These are phyloP conservation scores for Zapornia atra DNA, from an alignment of 2,113 vertebrate species.

Conservation along the genomic window DNA sequence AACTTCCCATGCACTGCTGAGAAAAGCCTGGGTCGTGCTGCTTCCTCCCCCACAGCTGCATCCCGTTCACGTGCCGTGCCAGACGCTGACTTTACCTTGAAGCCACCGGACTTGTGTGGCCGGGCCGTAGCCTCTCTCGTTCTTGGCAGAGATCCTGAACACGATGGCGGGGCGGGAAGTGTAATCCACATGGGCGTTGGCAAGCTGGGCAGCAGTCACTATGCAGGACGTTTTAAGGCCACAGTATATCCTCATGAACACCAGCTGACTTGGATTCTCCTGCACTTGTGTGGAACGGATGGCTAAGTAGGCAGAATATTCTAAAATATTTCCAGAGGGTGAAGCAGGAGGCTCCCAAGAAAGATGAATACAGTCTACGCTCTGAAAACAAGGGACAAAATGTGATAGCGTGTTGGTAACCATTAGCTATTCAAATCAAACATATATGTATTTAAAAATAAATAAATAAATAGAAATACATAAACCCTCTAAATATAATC, in stretches of 20 bases:
- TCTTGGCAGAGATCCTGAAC: slow-evolving; percentile 96
- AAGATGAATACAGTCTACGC: slow-evolving; percentile 90
- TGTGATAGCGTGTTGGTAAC: not conserved
- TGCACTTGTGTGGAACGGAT: slow-evolving; percentile 86
- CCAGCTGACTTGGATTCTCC: slow-evolving; percentile 84
- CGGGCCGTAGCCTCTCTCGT: slow-evolving; percentile 95
- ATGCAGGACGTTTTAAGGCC: slow-evolving; percentile 91
- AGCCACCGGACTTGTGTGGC: slow-evolving; percentile 98
- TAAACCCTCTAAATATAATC: not conserved
- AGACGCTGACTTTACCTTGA: slow-evolving; percentile 82
- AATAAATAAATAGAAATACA: not conserved
- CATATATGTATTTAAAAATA: not conserved
- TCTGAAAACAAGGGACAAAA: slow-evolving; percentile 72
- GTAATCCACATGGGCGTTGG: slow-evolving; percentile 92
- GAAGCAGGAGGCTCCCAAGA: slow-evolving; percentile 96
- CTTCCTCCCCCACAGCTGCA: not conserved
- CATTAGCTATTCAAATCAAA: not conserved
- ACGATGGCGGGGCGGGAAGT: slow-evolving; percentile 91
- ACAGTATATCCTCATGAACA: slow-evolving; percentile 95
- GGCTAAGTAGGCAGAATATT: slow-evolving; percentile 96
- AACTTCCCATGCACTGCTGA: not conserved
- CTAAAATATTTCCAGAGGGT: slow-evolving; percentile 91
- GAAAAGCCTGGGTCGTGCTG: fast-evolving
- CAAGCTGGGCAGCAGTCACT: slow-evolving; percentile 86
- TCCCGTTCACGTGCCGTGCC: not conserved